phyloP scores from a whole-genome alignment of 2,113 vertebrate genomes.

The Plectropomus leopardus region DNA sequence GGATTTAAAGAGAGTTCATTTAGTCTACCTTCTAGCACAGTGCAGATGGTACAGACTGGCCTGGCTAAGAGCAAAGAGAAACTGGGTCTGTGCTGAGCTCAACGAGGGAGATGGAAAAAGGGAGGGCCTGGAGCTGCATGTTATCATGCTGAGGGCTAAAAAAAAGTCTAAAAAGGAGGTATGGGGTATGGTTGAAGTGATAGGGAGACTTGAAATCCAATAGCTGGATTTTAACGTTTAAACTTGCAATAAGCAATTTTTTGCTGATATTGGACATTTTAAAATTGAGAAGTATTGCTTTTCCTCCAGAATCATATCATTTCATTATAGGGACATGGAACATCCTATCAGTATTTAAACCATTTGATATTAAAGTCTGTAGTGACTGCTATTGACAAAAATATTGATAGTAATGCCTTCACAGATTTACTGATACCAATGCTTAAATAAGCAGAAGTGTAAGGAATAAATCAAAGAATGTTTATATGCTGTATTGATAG shows the following conservation, averaged over 20 bases:
- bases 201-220: constrained; percentile 14
- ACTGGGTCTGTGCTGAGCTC: constrained; percentile 60
- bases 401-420: not conserved
- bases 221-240: not conserved
- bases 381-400: not conserved
- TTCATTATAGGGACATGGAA: not conserved
- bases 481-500: not conserved
- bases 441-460: not conserved
- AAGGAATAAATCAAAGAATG: not conserved
- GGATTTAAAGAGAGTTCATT: constrained; percentile 11
- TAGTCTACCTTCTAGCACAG: constrained; percentile 28
- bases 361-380: not conserved
- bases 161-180: constrained; percentile 6
- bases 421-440: not conserved
- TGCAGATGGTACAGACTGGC: constrained; percentile 57
- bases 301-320: not conserved
- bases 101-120: constrained; percentile 33
- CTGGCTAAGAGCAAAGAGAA: constrained; percentile 56
- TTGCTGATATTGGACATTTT: not conserved
- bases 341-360: not conserved
- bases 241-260: not conserved
- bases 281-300: not conserved
- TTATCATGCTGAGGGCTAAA: constrained; percentile 34
- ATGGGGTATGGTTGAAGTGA: constrained; percentile 2
- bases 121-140: constrained; percentile 25